Evolutionary conservation across 2,797 vertebrate species (phyloP).

Genomic region (Parauchenoglanis punctatus): DNA sequence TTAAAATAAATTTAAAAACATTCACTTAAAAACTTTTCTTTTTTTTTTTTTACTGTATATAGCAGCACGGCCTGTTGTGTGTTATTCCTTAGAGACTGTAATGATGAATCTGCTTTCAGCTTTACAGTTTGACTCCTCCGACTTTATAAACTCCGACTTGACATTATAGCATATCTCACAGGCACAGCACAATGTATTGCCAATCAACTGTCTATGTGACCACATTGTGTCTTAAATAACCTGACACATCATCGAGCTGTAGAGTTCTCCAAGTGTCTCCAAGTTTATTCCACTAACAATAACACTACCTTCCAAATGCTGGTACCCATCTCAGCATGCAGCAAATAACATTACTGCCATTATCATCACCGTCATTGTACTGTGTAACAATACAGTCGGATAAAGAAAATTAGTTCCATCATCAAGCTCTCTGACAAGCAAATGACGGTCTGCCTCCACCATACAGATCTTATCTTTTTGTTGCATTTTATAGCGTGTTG

Average conservation of each 20-base stretch:
- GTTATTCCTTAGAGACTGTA: background rate
- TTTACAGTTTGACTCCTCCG: background rate
- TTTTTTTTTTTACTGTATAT: background rate
- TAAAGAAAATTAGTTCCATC: slow-evolving; percentile 48
- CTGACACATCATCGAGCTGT: slow-evolving; percentile 21
- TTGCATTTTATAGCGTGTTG: slow-evolving; percentile 39
- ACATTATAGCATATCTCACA: slow-evolving; percentile 28
- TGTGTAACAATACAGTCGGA: slow-evolving; percentile 51
- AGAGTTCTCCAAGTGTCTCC: slow-evolving; percentile 19
- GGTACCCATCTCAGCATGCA: slow-evolving; percentile 17
- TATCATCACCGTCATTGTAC: slow-evolving; percentile 47
- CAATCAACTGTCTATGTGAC: slow-evolving; percentile 38
- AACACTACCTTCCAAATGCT: slow-evolving; percentile 12
- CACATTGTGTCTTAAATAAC: slow-evolving; percentile 41
- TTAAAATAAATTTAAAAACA: background rate
- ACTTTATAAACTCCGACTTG: slow-evolving; percentile 26
- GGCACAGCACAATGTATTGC: slow-evolving; percentile 24
- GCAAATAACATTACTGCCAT: slow-evolving; percentile 45
- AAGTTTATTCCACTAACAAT: slow-evolving; percentile 40
- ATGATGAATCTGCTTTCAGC: slow-evolving; percentile 3
- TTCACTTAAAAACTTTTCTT: no score
- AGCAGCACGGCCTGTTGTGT: background rate
- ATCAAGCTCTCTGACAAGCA: slow-evolving; percentile 51
- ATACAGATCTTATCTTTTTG: slow-evolving; percentile 48
- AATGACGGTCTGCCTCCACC: slow-evolving; percentile 30